These are phyloP conservation scores for Acanthosepion pharaonis DNA, from an alignment of 2,888 invertebrate species.

Conservation along the genomic window DNA sequence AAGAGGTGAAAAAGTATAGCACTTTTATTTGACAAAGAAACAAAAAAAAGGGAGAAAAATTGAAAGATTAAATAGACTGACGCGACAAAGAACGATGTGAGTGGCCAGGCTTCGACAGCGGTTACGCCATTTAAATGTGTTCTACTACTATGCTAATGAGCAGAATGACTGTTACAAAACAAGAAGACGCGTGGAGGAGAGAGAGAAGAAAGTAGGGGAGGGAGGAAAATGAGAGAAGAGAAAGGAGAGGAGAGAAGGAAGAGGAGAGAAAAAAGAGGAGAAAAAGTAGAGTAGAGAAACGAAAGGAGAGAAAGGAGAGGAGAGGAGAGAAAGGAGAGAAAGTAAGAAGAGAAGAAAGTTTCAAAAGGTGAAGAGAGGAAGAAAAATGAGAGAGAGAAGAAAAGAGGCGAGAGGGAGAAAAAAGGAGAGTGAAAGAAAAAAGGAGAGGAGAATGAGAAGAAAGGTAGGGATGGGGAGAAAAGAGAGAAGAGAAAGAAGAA, in stretches of 20 bases:
- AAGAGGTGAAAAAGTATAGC: too few relatives aligned
- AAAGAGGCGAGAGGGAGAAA: not conserved
- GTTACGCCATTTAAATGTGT: too few relatives aligned
- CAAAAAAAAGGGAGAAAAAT: too few relatives aligned
- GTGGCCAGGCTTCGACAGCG: too few relatives aligned
- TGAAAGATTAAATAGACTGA: too few relatives aligned
- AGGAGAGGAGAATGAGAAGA: too few relatives aligned
- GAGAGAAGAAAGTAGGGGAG: too few relatives aligned
- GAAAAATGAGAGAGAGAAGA: not conserved
- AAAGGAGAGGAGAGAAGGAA: not conserved
- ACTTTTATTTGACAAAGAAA: too few relatives aligned
- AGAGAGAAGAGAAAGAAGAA: not conserved
- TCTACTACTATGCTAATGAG: too few relatives aligned
- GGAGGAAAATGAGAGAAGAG: not conserved
- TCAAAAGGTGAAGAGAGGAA: not conserved
- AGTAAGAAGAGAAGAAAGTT: not conserved
- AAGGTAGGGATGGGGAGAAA: not conserved
- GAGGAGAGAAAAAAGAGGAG: not conserved
- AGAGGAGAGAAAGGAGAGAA: not conserved
- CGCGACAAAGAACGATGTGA: too few relatives aligned
- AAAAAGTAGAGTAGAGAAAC: accelerated
- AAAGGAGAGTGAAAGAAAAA: too few relatives aligned
- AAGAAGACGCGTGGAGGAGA: not conserved
- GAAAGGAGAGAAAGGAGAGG: not conserved
- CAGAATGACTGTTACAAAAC: not conserved